Base-by-base conservation (phyloP, 2,797 vertebrate species). In the Gymnoscopelus braueri region DNA sequence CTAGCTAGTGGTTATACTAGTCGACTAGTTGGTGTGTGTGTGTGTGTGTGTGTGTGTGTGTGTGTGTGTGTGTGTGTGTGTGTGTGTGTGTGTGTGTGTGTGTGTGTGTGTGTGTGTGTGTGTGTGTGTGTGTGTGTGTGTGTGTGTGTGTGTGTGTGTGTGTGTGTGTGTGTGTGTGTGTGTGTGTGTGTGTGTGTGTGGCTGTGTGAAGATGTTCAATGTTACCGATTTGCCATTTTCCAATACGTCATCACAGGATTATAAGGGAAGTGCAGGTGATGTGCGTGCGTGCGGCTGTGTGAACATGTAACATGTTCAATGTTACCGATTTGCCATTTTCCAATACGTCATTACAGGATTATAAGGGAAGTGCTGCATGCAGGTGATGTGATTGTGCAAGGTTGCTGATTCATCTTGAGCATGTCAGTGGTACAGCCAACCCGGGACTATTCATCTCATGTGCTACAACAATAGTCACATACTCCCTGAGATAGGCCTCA, bases 371-470 rank as follows among this genome's bases (percentile, higher is more conserved):
- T 75, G 75, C 78, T 80, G 75, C 80, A 71, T 65, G 71, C 72
- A 60, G 72, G n/a, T 10, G 13, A 73, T 69, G 48, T 65, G 49
- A 6, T 29, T 29, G 26, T 29, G 26, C 26, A 29, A 69, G 15
- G 55, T 59, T 77, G 79, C 77, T 85, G 81, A 86, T 83, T 89
- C 78, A 85, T 86, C 68, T 71, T 68, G 9, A 56, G 66, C 51
- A 63, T 75, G 72, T 71, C 67, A 72, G 60, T 72, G 70, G 74
- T 70, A 65, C 60, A 70, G 49, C 65, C 67, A 54, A 70, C 78
- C 63, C 63, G 65, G 69, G 68, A 80, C 65, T 62, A 67, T 78
- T 69, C 44, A 60, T 82, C 67, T 77, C 56, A 58, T 75, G 6
- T 59, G 26, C 26, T 29, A 59, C 51, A 61, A 62, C 55, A 63